Evolutionary conservation across 2,113 vertebrate species (phyloP).

Genomic region (Nothoprocta pentlandii): DNA sequence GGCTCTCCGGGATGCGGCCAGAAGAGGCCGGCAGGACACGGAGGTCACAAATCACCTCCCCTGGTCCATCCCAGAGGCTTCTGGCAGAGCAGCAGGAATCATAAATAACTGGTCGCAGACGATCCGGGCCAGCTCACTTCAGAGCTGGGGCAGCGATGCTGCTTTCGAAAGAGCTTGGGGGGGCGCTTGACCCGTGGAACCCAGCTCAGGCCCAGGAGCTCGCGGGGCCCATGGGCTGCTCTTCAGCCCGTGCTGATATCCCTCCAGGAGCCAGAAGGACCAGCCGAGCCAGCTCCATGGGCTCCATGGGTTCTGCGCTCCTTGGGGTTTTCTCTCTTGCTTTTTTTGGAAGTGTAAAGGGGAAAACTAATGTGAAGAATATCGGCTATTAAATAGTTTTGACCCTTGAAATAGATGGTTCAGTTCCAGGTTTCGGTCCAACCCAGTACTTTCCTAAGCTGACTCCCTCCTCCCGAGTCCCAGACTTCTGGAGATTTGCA

Average conservation of each 20-base stretch:
- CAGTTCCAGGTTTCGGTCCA: neutral
- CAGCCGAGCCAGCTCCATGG: neutral
- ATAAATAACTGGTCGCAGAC: accelerated
- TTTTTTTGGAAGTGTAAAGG: neutral
- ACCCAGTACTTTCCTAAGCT: neutral
- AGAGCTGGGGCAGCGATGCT: neutral
- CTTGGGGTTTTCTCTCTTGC: neutral
- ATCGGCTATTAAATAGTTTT: neutral
- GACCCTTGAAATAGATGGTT: neutral
- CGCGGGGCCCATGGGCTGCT: too few species aligned
- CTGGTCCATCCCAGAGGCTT: neutral
- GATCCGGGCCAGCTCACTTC: neutral
- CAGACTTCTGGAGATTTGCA: neutral
- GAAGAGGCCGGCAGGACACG: neutral
- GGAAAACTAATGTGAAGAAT: neutral
- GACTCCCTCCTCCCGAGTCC: accelerated
- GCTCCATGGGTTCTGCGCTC: neutral
- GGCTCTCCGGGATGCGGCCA: neutral
- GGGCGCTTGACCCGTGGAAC: neutral
- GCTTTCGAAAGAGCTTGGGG: accelerated
- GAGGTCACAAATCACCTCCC: accelerated
- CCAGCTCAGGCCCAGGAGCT: neutral
- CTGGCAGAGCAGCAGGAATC: neutral
- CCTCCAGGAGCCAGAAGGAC: neutral
- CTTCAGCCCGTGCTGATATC: neutral